These are phyloP conservation scores for Ectemnius lituratus DNA, from an alignment of 2,888 invertebrate genomes.

Conservation along the genomic window DNA sequence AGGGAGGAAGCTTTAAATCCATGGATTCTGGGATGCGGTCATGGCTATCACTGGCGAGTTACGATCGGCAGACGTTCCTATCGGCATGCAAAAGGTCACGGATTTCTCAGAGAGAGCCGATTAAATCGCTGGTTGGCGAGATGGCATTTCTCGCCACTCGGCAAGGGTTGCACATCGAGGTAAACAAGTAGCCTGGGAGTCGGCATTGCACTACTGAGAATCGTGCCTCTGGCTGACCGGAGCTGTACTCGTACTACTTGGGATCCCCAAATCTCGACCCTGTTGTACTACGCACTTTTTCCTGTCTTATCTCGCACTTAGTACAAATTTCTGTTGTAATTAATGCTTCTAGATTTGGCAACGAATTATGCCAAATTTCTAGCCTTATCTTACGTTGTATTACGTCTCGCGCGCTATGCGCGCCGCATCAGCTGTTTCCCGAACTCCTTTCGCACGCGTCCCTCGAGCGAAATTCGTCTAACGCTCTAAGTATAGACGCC, in stretches of 20 bases:
- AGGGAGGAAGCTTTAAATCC: not conserved
- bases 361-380: no score
- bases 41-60: not conserved
- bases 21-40: no score
- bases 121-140: constrained; percentile 47
- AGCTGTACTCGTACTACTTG: no score
- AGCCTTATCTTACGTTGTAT: constrained; percentile 25
- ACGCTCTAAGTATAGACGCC: constrained; percentile 64
- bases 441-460: constrained; percentile 66
- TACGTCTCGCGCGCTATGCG: constrained; percentile 22
- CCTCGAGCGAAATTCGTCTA: constrained; percentile 67
- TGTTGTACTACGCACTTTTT: no score
- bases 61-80: constrained; percentile 29
- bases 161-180: constrained; percentile 10
- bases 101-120: constrained; percentile 60
- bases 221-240: no score
- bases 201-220: no score
- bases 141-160: constrained; percentile 51
- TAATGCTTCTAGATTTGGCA: no score
- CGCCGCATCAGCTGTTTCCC: constrained; percentile 60
- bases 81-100: constrained; percentile 55
- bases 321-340: no score
- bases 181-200: no score
- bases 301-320: no score
- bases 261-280: no score